Percentiles rank a stretch among this genome's conserved stretches.
Evolutionary conservation across 2,888 invertebrate genomes (phyloP).

Genomic region (Helleia helle): DNA sequence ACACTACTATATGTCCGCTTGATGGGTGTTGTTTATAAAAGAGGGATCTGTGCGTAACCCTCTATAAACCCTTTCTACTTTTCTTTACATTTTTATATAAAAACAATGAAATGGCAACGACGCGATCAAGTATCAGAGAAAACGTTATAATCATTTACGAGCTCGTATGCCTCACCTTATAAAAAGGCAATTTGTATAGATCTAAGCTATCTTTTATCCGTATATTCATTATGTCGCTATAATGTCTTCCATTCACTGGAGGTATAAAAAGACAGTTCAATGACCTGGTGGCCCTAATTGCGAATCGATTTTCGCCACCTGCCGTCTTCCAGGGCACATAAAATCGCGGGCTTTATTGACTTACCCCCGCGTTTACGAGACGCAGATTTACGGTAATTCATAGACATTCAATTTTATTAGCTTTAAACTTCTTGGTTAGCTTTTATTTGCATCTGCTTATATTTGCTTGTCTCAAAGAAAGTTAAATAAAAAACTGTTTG

Average conservation of each 20-base stretch:
- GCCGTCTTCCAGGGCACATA: slow-evolving; percentile 24
- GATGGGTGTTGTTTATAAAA: no score
- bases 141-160: no score
- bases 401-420: slow-evolving; percentile 5
- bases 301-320: slow-evolving; percentile 44
- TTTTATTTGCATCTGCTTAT: slow-evolving; percentile 13
- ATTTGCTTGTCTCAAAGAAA: no score
- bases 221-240: background rate
- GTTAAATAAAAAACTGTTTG: no score
- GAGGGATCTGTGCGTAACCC: no score
- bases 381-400: slow-evolving; percentile 4
- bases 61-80: no score
- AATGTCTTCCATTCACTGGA: background rate
- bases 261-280: slow-evolving; percentile 15
- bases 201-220: background rate
- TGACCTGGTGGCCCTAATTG: slow-evolving; percentile 32
- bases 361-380: background rate
- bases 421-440: background rate
- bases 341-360: slow-evolving; percentile 15
- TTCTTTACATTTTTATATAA: no score
- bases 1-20: no score
- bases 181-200: background rate
- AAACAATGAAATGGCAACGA: no score
- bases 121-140: no score
- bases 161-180: no score